Base-by-base conservation (phyloP, 2,113 vertebrate genomes). In the Prochilodus magdalenae region DNA sequence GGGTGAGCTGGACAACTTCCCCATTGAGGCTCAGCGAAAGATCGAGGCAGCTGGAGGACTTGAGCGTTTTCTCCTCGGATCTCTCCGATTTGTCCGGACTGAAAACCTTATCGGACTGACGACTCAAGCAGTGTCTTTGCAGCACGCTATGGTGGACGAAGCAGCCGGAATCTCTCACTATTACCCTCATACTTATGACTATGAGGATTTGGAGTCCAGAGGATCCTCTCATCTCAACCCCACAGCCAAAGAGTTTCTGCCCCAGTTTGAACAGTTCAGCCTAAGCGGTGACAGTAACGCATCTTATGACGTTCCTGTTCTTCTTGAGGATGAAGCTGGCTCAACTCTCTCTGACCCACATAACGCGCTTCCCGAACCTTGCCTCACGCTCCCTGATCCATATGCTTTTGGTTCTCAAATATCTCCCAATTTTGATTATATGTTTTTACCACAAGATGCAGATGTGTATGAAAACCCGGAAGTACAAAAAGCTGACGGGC, bases 1-100 rank as follows among this genome's bases (percentile, higher is more conserved):
- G 59, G 95, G 94, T 10, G 94, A 97, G 83, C 92, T 96, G 75
- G 89, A 94, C 24, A 89, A 95, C 67, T 99, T 98, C 53, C 97
- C 97, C 0, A 51, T 80, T 2, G 94, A 92, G 36, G 94, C 95
- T 1, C 94, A 73, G 53, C 86, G 77, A 76, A 93, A 94, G 85
- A 94, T 98, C 7, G 82, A 92, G 3, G 89, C 93, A 0, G 89
- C 91, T 0, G 96, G 97, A 0, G 94, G 96, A 11, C 89, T 98
- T 13, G 86, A 96, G 60, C 0, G 66, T 1, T 98, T 99, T 87
- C 95, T 99, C 12, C 86, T 96, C 33, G 88, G 89, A 55, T 97
- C 96, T 1, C 85, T 83, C 7, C 90, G 83, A 0, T 99, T 99
- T 80, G 87, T 94, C 24, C 85, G 91, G 88, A 86, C 93, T 0